Conservation (phyloP, 2,888 invertebrate species). For the Trissoscelio sp. region DNA sequence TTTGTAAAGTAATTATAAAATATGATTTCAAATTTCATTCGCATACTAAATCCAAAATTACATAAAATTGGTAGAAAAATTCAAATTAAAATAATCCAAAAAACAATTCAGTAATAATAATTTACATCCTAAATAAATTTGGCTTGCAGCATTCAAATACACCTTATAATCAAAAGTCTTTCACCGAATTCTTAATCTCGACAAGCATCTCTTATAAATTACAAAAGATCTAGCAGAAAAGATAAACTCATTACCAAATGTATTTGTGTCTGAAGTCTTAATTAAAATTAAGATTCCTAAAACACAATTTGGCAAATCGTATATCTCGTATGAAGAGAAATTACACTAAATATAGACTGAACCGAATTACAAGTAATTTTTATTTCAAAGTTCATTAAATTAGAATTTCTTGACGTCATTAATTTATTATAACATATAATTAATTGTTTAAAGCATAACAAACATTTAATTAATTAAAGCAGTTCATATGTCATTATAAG, state of each 20-base stretch:
- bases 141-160: constrained; percentile 15
- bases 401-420: no score
- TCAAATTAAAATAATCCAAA: neutral
- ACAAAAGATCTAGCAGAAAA: neutral
- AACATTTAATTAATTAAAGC: no score
- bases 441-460: no score
- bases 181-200: neutral
- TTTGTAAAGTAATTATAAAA: neutral
- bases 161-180: neutral
- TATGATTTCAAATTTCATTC: no score
- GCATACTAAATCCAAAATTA: no score
- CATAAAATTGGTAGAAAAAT: no score
- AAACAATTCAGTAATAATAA: neutral
- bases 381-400: no score
- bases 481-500: no score
- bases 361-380: no score
- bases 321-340: neutral
- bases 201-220: constrained; percentile 5
- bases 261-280: neutral
- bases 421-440: no score
- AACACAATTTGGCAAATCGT: neutral
- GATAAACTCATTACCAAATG: neutral
- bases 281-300: neutral
- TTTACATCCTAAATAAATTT: constrained; percentile 30
- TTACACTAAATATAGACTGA: neutral